phyloP scores from a whole-genome alignment of 2,797 vertebrate genomes.

The Acanthornis magna region DNA sequence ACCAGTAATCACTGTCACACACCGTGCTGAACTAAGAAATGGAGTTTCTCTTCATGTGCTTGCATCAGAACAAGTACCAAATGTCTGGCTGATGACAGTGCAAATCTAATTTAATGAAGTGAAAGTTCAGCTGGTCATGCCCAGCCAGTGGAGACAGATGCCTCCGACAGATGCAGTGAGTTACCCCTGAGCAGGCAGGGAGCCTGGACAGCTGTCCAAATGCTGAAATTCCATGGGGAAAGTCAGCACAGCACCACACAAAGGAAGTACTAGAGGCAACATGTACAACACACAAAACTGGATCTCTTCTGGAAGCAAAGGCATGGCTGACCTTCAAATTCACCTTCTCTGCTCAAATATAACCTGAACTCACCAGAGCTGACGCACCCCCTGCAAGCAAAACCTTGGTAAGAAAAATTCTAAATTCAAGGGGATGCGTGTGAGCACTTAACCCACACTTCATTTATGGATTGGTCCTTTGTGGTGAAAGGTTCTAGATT shows the following conservation, averaged over 20 bases:
- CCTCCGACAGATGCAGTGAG: background rate
- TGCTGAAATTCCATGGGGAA: background rate
- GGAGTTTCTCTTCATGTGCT: background rate
- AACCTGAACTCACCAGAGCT: background rate
- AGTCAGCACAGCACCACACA: background rate
- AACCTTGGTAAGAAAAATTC: background rate
- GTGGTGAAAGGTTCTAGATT: background rate
- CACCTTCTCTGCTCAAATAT: background rate
- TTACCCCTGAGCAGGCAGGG: background rate
- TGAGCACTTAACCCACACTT: background rate
- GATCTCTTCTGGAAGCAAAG: background rate
- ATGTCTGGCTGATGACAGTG: background rate
- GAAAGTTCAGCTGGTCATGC: background rate
- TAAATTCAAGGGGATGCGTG: background rate
- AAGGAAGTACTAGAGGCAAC: background rate
- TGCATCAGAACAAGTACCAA: background rate
- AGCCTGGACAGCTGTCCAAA: background rate
- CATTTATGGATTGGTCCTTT: background rate
- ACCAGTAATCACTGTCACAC: background rate
- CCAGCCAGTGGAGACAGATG: background rate
- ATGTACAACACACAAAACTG: fast-evolving
- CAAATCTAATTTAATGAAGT: background rate
- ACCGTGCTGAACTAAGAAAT: background rate
- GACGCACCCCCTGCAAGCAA: background rate
- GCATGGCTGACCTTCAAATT: background rate